Conservation (phyloP, 2,797 vertebrate genomes). For the Coendou prehensilis region DNA sequence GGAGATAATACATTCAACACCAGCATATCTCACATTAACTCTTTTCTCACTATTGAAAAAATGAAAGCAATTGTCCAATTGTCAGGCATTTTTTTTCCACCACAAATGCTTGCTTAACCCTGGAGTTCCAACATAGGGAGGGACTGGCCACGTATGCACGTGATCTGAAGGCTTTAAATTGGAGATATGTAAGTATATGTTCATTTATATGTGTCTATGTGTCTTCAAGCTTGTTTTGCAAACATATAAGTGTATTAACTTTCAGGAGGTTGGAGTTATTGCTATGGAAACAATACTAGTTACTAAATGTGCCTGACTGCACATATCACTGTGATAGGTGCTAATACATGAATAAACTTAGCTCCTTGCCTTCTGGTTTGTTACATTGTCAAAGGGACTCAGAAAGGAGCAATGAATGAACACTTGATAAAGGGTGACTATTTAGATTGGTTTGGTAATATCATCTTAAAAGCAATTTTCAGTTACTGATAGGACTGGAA, state of each 20-base stretch:
- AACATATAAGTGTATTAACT: background rate
- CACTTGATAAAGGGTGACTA: conserved; percentile 46
- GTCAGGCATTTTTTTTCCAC: background rate
- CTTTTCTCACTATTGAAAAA: background rate
- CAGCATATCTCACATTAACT: background rate
- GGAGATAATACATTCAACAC: background rate
- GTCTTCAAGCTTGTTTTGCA: conserved; percentile 67
- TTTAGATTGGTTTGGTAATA: conserved; percentile 53
- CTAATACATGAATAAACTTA: conserved; percentile 37
- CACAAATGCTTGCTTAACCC: conserved; percentile 9
- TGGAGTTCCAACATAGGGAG: background rate
- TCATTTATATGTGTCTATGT: conserved; percentile 2
- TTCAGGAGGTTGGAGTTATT: conserved; percentile 22
- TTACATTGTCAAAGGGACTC: conserved; percentile 34
- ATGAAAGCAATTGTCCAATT: background rate
- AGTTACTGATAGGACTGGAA: conserved; percentile 56
- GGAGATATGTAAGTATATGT: background rate
- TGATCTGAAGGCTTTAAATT: background rate
- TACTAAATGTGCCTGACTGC: conserved; percentile 62
- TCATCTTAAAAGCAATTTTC: conserved; percentile 58
- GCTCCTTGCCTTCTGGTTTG: conserved; percentile 36
- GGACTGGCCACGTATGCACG: background rate
- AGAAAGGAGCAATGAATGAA: conserved; percentile 14
- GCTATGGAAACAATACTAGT: conserved; percentile 59
- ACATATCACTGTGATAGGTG: conserved; percentile 13